These are phyloP conservation scores for Bombus picipes DNA, from an alignment of 1,140 invertebrate genomes.

Conservation along the genomic window DNA sequence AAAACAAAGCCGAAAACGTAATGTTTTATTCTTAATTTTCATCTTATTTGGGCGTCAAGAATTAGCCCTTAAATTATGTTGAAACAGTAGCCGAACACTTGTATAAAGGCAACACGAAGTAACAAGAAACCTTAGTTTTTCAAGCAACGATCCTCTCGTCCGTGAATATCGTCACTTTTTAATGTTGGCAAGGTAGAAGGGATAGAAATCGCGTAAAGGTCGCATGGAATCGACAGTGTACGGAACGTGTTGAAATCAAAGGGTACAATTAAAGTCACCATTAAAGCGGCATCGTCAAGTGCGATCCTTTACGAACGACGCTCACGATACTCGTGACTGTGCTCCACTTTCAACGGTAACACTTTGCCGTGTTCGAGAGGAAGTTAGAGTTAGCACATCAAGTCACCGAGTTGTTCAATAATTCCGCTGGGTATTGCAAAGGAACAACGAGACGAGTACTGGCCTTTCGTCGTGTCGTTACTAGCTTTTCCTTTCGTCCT, in stretches of 20 bases:
- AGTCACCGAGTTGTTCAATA: constrained; percentile 32
- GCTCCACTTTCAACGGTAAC: constrained; percentile 7
- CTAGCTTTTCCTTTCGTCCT: neutral
- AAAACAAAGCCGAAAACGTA: no score
- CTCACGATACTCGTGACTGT: neutral
- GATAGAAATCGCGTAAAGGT: neutral
- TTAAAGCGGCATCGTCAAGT: constrained; percentile 6
- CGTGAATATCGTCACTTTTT: neutral
- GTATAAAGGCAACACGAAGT: neutral
- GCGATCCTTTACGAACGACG: neutral
- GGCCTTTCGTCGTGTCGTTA: constrained; percentile 20
- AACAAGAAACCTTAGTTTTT: neutral
- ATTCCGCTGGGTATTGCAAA: constrained; percentile 25
- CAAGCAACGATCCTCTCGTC: neutral
- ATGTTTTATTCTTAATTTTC: no score
- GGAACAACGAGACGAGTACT: constrained; percentile 33
- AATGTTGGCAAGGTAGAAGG: neutral
- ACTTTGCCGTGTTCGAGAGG: constrained; percentile 18
- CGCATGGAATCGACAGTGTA: neutral
- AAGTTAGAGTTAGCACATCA: constrained; percentile 15
- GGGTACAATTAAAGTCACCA: constrained; percentile 21
- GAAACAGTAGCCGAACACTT: no score
- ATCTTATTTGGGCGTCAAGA: no score
- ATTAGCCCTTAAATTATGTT: no score
- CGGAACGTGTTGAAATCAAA: neutral